Conservation (phyloP, 2,113 vertebrate genomes). For the Astur gentilis region DNA sequence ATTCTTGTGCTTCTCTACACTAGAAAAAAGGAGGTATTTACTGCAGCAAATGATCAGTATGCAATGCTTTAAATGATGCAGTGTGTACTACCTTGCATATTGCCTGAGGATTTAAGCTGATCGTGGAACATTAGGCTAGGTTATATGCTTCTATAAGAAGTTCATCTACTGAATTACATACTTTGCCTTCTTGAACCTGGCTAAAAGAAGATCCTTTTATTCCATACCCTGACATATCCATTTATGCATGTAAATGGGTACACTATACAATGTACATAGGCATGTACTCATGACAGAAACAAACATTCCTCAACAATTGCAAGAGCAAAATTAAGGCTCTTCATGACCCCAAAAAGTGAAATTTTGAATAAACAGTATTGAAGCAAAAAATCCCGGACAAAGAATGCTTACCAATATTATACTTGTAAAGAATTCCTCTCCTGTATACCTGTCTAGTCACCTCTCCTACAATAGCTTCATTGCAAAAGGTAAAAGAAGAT, state of each 20-base stretch:
- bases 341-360: not conserved
- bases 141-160: not conserved
- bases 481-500: not conserved
- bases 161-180: not conserved
- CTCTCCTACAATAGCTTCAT: not conserved
- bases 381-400: not conserved
- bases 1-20: not conserved
- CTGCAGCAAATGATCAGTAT: not conserved
- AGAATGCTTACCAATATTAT: not conserved
- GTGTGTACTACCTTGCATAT: not conserved
- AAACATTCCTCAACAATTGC: not conserved
- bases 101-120: not conserved
- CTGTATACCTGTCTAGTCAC: not conserved
- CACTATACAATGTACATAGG: fast-evolving
- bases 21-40: not conserved
- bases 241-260: not conserved
- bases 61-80: not conserved
- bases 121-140: not conserved
- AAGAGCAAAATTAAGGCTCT: not conserved
- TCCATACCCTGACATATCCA: not conserved
- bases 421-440: not conserved
- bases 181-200: not conserved
- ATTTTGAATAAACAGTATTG: not conserved
- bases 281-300: not conserved
- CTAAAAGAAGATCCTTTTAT: not conserved